These are phyloP conservation scores for Drosophila incognita DNA, from an alignment of 2,888 invertebrate species.

Conservation along the genomic window DNA sequence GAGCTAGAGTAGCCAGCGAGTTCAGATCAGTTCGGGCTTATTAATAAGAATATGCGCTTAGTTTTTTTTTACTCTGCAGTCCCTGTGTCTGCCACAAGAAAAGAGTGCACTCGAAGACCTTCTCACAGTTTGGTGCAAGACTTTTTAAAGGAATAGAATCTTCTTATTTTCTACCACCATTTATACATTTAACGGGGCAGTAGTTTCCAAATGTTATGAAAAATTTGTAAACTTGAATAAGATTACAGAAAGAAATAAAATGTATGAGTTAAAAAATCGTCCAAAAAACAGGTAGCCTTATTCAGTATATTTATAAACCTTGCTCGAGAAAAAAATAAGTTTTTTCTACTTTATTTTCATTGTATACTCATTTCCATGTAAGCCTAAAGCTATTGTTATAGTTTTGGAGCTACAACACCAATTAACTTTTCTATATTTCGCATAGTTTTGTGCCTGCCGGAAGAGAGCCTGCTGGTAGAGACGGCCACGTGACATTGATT, in stretches of 20 bases:
- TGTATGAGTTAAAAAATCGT: neutral
- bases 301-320: neutral
- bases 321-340: neutral
- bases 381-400: neutral
- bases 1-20: too few relatives aligned
- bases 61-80: too few relatives aligned
- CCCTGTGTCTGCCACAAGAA: too few relatives aligned
- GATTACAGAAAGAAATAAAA: neutral
- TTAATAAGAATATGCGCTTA: too few relatives aligned
- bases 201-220: neutral
- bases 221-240: neutral
- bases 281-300: neutral
- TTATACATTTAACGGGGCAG: neutral
- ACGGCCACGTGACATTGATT: slow-evolving; percentile 18
- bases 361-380: neutral
- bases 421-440: slow-evolving; percentile 40
- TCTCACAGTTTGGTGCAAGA: too few relatives aligned
- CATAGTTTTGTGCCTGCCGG: slow-evolving; percentile 55
- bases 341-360: neutral
- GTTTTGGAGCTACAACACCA: slow-evolving; percentile 17
- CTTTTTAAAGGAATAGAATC: neutral
- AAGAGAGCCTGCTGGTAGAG: slow-evolving; percentile 31
- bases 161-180: neutral
- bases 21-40: too few relatives aligned
- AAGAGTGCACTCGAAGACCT: too few relatives aligned